Conservation (phyloP, 2,888 invertebrate species). For the Drosophila nr. perissopoda region DNA sequence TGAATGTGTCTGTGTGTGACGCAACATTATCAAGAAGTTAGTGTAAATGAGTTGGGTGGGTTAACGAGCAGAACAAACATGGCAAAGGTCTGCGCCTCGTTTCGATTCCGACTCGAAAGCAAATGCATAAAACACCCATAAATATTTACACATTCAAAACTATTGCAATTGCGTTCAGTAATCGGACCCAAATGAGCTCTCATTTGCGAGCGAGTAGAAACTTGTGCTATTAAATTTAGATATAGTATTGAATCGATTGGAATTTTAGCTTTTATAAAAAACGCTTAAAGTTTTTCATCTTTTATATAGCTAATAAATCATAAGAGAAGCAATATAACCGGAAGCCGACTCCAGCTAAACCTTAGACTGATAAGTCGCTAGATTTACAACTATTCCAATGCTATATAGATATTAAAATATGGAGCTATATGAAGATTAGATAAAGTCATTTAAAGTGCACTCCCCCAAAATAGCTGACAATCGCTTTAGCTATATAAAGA, state of each 20-base stretch:
- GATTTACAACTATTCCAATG: not conserved
- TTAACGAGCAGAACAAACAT: constrained; percentile 30
- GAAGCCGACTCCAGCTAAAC: not conserved
- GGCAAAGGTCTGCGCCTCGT: constrained; percentile 40
- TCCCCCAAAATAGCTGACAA: not conserved
- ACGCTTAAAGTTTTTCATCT: not conserved
- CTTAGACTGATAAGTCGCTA: not conserved
- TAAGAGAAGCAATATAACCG: not conserved
- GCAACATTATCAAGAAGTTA: constrained; percentile 44
- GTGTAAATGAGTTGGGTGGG: constrained; percentile 1
- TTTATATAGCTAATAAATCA: not conserved
- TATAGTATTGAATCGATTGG: not conserved
- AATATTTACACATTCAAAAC: constrained; percentile 36
- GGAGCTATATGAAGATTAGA: not conserved
- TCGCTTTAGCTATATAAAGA: not conserved
- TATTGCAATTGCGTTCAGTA: constrained; percentile 16
- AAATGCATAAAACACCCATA: constrained; percentile 24
- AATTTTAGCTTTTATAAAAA: not conserved
- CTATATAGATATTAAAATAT: not conserved
- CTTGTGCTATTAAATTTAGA: not conserved
- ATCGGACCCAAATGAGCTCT: constrained; percentile 2
- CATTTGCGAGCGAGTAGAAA: not conserved
- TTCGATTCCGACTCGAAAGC: constrained; percentile 11
- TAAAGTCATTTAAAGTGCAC: no score
- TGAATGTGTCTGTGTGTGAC: constrained; percentile 10